A percentile compares a stretch with the other conserved stretches of the same genome.
phyloP scores from a whole-genome alignment of 2,888 invertebrate species.

The Iphiclides podalirius region DNA sequence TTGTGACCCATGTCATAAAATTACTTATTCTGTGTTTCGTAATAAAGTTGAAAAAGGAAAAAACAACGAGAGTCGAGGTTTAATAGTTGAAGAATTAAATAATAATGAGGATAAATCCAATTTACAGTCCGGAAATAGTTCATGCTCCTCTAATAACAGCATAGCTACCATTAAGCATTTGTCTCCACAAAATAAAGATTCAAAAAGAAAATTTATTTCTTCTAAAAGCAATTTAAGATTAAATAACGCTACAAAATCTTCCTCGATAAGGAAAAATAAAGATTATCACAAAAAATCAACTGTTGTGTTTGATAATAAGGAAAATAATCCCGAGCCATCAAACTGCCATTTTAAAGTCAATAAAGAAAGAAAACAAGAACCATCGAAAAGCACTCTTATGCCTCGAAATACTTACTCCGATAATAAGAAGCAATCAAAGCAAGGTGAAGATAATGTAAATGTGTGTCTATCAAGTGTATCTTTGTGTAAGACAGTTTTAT shows the following conservation, averaged over 20 bases:
- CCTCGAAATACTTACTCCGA: conserved; percentile 43
- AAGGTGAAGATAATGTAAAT: conserved; percentile 31
- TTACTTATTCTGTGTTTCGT: conserved; percentile 50
- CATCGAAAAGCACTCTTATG: conserved; percentile 46
- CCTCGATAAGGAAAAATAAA: conserved; percentile 37
- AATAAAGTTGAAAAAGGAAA: conserved; percentile 42
- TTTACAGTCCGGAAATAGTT: conserved; percentile 52
- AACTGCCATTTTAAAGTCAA: conserved; percentile 13
- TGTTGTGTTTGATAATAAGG: conserved; percentile 43
- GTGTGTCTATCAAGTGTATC: conserved; percentile 30
- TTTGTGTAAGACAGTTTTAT: conserved; percentile 26
- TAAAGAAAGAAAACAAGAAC: conserved; percentile 35
- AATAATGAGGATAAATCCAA: conserved; percentile 25
- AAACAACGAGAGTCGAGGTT: conserved; percentile 7
- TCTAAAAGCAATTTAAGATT: conserved; percentile 39
- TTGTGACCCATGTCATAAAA: conserved; percentile 34
- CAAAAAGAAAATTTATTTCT: conserved; percentile 39
- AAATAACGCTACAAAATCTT: conserved; percentile 47
- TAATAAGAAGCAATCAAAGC: conserved; percentile 36
- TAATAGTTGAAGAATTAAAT: conserved; percentile 25
- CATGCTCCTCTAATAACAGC: conserved; percentile 61
- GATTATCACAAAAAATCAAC: conserved; percentile 11
- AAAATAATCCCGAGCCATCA: conserved; percentile 55
- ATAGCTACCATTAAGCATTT: conserved; percentile 54
- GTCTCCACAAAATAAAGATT: conserved; percentile 27